Percentiles rank a stretch among this genome's conserved stretches.
Evolutionary conservation across 1,140 invertebrate genomes (phyloP).

Genomic region (Rhopalosiphum padi): DNA sequence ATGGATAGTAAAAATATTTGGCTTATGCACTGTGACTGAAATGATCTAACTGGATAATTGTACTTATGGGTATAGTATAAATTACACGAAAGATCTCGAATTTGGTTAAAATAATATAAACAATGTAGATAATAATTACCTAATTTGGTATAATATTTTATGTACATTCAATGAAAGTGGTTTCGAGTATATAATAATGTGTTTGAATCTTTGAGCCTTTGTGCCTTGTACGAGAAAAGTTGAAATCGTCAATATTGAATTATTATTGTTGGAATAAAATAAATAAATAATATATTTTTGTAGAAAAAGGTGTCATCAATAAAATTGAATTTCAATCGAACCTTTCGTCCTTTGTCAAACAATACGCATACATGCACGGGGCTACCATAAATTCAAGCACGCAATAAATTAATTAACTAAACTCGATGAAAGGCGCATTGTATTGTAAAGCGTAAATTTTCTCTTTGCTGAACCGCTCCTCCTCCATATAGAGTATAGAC

Average conservation of each 20-base stretch:
- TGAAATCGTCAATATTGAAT: neutral
- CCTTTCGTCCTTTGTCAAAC: neutral
- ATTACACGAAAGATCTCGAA: neutral
- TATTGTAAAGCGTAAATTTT: conserved; percentile 6
- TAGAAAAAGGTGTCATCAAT: neutral
- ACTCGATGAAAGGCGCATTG: conserved; percentile 5
- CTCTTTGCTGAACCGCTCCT: neutral
- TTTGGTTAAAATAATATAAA: neutral
- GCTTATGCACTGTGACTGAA: neutral
- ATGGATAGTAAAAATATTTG: neutral
- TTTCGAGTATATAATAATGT: neutral
- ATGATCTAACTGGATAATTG: no score
- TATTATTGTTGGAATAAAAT: neutral
- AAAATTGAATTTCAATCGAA: conserved; percentile 16
- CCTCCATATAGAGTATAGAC: neutral
- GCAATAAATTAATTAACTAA: conserved; percentile 18
- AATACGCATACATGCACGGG: neutral
- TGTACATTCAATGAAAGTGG: neutral
- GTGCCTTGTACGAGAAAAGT: neutral
- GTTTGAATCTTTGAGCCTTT: no score
- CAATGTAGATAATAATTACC: no score
- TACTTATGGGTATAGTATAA: neutral
- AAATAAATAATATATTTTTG: neutral
- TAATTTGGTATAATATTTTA: neutral
- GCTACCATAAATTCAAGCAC: conserved; percentile 3